Conservation (phyloP, 1,140 invertebrate genomes). For the Stegodyphus dumicola region DNA sequence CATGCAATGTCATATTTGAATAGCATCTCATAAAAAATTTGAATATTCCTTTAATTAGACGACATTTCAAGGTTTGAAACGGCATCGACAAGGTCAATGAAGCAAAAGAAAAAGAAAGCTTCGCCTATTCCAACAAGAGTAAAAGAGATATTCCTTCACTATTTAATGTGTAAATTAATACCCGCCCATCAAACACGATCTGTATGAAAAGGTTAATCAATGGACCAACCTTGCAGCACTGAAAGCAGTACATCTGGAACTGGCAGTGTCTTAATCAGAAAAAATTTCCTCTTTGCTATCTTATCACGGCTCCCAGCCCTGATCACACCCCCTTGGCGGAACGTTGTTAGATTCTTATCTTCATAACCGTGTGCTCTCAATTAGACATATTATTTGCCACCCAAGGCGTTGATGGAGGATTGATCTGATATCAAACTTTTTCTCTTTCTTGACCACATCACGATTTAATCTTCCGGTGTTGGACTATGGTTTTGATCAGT, state of each 20-base stretch:
- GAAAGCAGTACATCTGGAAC: neutral
- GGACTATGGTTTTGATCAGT: neutral
- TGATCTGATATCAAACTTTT: neutral
- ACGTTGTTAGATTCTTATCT: constrained; percentile 39
- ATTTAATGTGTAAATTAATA: constrained; percentile 58
- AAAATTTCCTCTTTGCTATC: neutral
- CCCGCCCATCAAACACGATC: constrained; percentile 36
- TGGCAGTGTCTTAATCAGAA: constrained; percentile 40
- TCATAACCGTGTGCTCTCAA: constrained; percentile 3
- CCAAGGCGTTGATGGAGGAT: constrained; percentile 34
- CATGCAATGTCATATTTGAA: too few relatives aligned
- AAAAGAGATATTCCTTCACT: neutral
- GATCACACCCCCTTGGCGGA: neutral
- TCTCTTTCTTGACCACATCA: neutral
- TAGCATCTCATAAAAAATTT: too few relatives aligned
- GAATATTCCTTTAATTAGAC: too few relatives aligned
- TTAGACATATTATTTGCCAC: constrained; percentile 36
- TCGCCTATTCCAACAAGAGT: too few relatives aligned
- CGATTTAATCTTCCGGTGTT: constrained; percentile 26
- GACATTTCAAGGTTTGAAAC: too few relatives aligned
- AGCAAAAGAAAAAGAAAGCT: too few relatives aligned
- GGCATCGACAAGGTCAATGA: too few relatives aligned
- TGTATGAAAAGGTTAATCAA: constrained; percentile 50
- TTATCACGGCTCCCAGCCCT: neutral
- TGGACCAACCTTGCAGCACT: constrained; percentile 3